These are phyloP conservation scores for Popillia japonica DNA, from an alignment of 1,140 invertebrate genomes.

Conservation along the genomic window DNA sequence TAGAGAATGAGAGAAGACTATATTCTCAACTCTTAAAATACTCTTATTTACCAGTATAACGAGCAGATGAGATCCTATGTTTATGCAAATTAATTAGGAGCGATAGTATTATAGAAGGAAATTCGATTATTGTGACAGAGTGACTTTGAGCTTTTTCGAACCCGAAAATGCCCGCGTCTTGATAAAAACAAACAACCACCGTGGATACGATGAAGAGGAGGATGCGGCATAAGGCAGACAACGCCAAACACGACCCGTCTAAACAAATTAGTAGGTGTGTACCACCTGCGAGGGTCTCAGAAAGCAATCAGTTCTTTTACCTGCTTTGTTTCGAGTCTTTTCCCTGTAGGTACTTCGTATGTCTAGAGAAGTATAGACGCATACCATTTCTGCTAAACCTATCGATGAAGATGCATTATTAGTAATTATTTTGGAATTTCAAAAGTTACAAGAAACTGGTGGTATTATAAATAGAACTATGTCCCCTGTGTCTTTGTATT, in stretches of 20 bases:
- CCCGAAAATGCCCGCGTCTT: not conserved
- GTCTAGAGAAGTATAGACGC: too few relatives aligned
- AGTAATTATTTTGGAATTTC: too few relatives aligned
- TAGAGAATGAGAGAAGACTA: too few relatives aligned
- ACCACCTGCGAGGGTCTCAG: slow-evolving; percentile 39
- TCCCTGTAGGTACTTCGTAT: too few relatives aligned
- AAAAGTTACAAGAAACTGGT: too few relatives aligned
- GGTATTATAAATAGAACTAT: too few relatives aligned
- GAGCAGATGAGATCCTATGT: not conserved
- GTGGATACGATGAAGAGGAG: not conserved
- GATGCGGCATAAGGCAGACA: not conserved
- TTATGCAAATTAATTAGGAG: slow-evolving; percentile 1
- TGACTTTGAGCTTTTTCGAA: not conserved
- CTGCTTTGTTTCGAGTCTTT: slow-evolving; percentile 32
- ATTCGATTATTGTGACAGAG: not conserved
- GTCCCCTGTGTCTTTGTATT: too few relatives aligned
- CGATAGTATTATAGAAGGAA: not conserved
- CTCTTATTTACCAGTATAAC: too few relatives aligned
- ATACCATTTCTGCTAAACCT: too few relatives aligned
- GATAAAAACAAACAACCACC: not conserved
- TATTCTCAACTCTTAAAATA: too few relatives aligned
- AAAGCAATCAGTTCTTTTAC: slow-evolving; percentile 40
- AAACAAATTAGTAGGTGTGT: slow-evolving; percentile 42
- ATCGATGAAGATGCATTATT: too few relatives aligned
- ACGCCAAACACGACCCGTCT: not conserved